Evolutionary conservation across 2,113 vertebrate genomes (phyloP).

Genomic region (Chamaea fasciata): DNA sequence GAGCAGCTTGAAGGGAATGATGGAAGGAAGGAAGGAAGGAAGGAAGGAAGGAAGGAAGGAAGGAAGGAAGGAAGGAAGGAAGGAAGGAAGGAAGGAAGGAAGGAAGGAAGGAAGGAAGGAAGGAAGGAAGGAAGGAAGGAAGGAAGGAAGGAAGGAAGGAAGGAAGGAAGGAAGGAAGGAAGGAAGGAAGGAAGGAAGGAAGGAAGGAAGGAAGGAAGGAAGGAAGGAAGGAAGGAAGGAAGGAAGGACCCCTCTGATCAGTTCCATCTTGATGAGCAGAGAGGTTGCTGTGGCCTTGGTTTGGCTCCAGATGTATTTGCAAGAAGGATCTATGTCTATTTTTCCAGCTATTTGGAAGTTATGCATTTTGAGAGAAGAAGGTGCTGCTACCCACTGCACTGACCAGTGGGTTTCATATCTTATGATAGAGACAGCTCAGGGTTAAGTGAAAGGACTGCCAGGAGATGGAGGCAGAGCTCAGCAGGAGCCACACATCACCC

Average conservation of each 20-base stretch:
- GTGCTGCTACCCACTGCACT: background rate
- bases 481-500: background rate
- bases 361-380: background rate
- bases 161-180: background rate
- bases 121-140: background rate
- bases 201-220: too few species aligned
- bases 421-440: background rate
- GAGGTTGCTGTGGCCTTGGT: background rate
- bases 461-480: background rate
- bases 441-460: background rate
- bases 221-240: background rate
- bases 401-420: background rate
- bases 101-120: background rate
- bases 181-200: background rate
- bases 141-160: too few species aligned
- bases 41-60: too few species aligned
- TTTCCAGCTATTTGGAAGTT: background rate
- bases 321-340: background rate
- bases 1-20: background rate
- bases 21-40: too few species aligned
- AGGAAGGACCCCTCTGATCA: background rate
- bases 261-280: background rate
- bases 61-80: background rate
- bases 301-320: background rate
- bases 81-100: too few species aligned